These are phyloP conservation scores for Gobio occitaniae DNA, from an alignment of 2,797 vertebrate genomes.

Conservation along the genomic window DNA sequence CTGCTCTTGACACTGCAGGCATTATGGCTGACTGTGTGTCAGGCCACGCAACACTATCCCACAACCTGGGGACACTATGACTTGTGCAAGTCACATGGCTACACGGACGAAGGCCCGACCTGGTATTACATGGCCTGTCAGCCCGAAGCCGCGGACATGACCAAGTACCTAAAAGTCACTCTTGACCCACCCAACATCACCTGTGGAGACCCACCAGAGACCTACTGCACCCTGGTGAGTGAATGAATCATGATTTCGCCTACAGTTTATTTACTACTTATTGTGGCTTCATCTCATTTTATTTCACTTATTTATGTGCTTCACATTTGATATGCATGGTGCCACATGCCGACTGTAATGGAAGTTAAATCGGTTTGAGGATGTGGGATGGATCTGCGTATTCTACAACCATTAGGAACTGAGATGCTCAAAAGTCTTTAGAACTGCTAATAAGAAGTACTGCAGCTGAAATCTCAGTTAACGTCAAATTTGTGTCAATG, in stretches of 20 bases:
- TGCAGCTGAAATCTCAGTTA: background rate
- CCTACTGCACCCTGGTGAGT: constrained; percentile 98
- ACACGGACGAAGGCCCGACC: constrained; percentile 92
- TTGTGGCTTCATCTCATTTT: constrained; percentile 8
- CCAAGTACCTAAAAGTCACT: constrained; percentile 91
- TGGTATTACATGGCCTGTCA: constrained; percentile 99
- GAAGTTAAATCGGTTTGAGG: constrained; percentile 6
- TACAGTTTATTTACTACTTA: background rate
- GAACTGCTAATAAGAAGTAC: constrained; percentile 4
- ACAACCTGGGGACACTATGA: constrained; percentile 98
- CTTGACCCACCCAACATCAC: constrained; percentile 97
- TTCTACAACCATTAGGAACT: constrained; percentile 20
- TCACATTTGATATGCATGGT: constrained; percentile 23
- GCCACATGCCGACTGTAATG: background rate
- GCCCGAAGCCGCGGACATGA: constrained; percentile 96
- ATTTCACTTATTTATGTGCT: background rate
- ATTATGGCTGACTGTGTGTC: constrained; percentile 88
- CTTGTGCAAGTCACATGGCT: constrained; percentile 94
- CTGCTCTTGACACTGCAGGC: constrained; percentile 89
- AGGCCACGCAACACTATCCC: constrained; percentile 90
- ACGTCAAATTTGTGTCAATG: background rate
- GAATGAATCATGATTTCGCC: constrained; percentile 54
- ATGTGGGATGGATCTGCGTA: constrained; percentile 25
- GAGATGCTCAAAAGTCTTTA: constrained; percentile 1
- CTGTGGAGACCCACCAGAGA: constrained; percentile 96